phyloP scores from a whole-genome alignment of 2,888 invertebrate species.

The Leucophora obtusa region DNA sequence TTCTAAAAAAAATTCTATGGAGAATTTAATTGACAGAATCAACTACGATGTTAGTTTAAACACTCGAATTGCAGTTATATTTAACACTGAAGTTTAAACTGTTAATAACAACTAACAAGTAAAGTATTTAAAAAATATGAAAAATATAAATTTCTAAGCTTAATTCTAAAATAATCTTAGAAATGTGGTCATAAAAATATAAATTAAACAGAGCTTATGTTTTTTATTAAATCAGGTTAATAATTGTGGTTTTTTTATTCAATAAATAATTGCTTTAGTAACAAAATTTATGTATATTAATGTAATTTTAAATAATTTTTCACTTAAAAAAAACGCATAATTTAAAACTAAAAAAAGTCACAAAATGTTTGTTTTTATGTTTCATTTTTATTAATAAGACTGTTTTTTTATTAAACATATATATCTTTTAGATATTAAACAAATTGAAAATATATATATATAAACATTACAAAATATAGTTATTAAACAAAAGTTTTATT shows the following conservation, averaged over 20 bases:
- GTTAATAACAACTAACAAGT: too few relatives aligned
- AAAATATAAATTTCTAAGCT: too few relatives aligned
- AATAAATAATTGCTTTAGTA: neutral
- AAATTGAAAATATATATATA: neutral
- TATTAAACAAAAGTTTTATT: conserved; percentile 22
- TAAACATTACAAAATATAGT: conserved; percentile 7
- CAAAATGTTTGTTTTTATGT: neutral
- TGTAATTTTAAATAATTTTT: conserved; percentile 23
- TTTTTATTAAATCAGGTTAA: neutral
- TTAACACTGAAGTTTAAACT: too few relatives aligned
- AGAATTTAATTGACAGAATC: too few relatives aligned
- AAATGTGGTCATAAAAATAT: too few relatives aligned
- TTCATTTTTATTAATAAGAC: conserved; percentile 2
- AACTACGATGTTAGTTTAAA: too few relatives aligned
- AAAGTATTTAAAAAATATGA: too few relatives aligned
- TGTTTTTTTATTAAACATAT: neutral
- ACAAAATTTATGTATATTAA: neutral
- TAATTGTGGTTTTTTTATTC: conserved; percentile 1
- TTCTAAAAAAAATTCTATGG: too few relatives aligned
- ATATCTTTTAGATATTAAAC: conserved; percentile 16
- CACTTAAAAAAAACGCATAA: conserved; percentile 8
- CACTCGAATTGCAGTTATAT: too few relatives aligned
- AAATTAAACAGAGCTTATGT: too few relatives aligned
- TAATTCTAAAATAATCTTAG: too few relatives aligned
- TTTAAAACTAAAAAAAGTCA: neutral